A percentile compares a stretch with the other conserved stretches of the same genome.
These are phyloP conservation scores for Scolopax rusticola DNA, from an alignment of 2,797 vertebrate species.

Conservation along the genomic window DNA sequence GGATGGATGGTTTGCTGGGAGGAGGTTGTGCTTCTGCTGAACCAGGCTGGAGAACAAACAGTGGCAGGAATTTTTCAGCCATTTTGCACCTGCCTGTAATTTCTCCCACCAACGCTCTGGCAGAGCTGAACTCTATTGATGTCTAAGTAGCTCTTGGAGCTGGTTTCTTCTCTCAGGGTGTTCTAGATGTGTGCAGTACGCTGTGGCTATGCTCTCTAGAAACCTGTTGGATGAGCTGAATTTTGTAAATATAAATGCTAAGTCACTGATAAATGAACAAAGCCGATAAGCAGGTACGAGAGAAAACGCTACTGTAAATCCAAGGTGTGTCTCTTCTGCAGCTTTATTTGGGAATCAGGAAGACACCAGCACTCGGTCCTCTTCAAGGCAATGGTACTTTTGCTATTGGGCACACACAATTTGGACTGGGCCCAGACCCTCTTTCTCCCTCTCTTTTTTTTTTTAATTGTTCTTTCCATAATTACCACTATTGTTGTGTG, in stretches of 20 bases:
- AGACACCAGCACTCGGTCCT: neutral
- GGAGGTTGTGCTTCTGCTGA: neutral
- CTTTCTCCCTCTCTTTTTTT: neutral
- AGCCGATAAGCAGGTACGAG: slow-evolving; percentile 17
- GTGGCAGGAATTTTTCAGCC: neutral
- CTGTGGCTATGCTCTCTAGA: neutral
- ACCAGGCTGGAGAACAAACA: neutral
- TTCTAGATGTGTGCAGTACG: neutral
- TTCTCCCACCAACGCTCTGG: neutral
- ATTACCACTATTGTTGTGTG: slow-evolving; percentile 18
- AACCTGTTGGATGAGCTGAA: slow-evolving; percentile 45
- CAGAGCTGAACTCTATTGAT: neutral
- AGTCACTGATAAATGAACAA: slow-evolving; percentile 20
- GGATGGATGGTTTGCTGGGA: neutral
- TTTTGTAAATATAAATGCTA: slow-evolving; percentile 35
- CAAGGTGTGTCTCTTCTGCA: neutral
- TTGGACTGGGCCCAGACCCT: neutral
- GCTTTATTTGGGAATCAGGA: slow-evolving; percentile 7
- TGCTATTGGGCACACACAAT: neutral
- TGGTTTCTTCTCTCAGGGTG: neutral
- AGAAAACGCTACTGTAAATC: neutral
- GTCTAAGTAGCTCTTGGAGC: neutral
- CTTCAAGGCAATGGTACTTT: neutral
- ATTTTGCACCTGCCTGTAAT: neutral
- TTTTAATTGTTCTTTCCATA: slow-evolving; percentile 23